A percentile compares a stretch with the other conserved stretches of the same genome.
phyloP scores from a whole-genome alignment of 2,888 invertebrate genomes.

The Oscheius onirici region DNA sequence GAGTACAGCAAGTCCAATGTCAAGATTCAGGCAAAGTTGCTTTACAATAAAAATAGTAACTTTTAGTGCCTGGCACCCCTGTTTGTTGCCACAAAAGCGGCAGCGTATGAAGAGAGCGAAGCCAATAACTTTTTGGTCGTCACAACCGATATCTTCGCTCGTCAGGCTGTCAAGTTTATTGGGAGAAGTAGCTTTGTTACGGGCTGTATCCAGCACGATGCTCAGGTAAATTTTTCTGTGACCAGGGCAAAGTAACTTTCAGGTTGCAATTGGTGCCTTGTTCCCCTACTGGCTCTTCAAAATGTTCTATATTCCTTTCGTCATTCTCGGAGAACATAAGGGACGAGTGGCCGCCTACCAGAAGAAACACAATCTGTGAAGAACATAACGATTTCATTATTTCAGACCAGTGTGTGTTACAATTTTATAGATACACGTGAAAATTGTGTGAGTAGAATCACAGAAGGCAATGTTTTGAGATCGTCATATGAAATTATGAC shows the following conservation, averaged over 20 bases:
- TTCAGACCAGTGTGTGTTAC: no score
- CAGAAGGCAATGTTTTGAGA: no score
- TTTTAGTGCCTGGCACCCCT: conserved; percentile 66
- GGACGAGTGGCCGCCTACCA: conserved; percentile 46
- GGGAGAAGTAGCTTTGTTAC: conserved; percentile 62
- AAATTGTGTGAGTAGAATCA: no score
- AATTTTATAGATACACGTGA: no score
- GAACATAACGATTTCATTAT: no score
- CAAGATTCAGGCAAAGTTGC: conserved; percentile 59
- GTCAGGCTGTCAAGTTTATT: conserved; percentile 64
- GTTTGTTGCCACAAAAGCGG: conserved; percentile 70
- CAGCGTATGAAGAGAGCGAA: conserved; percentile 64
- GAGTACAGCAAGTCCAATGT: conserved; percentile 62
- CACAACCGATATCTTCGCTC: conserved; percentile 63
- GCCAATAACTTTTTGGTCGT: conserved; percentile 68
- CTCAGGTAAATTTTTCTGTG: conserved; percentile 50
- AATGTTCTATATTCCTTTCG: conserved; percentile 65
- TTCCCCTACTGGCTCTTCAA: conserved; percentile 67
- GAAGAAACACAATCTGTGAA: no score
- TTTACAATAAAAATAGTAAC: not conserved
- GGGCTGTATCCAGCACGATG: conserved; percentile 67
- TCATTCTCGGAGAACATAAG: conserved; percentile 68
- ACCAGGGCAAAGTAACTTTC: conserved; percentile 8
- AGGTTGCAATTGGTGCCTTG: conserved; percentile 64
- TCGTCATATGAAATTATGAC: no score